A percentile compares a stretch with the other conserved stretches of the same genome.
Evolutionary conservation across 2,888 invertebrate genomes (phyloP).

Genomic region (Dolomedes plantarius): DNA sequence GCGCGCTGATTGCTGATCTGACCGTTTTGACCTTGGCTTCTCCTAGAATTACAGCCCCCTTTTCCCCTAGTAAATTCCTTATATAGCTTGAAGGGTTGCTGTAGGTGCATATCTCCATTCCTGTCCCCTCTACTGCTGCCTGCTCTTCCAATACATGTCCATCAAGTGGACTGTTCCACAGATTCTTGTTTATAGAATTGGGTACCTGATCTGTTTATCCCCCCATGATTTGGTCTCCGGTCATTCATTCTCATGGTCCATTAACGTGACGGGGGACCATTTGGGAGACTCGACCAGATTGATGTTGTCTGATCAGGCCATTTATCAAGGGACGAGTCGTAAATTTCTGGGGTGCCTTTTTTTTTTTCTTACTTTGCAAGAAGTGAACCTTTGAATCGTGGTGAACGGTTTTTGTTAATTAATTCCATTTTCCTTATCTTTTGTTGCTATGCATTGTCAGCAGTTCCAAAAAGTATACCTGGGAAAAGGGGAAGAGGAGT

Average conservation of each 20-base stretch:
- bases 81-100: slow-evolving; percentile 33
- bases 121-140: neutral
- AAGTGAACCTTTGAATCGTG: neutral
- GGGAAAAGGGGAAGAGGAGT: too few relatives aligned
- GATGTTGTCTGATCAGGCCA: slow-evolving; percentile 68
- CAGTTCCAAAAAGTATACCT: slow-evolving; percentile 20
- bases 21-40: slow-evolving; percentile 45
- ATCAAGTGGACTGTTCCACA: slow-evolving; percentile 33
- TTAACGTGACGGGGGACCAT: slow-evolving; percentile 57
- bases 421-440: slow-evolving; percentile 32
- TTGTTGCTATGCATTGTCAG: slow-evolving; percentile 24
- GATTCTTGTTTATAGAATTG: slow-evolving; percentile 58
- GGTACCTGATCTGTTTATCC: slow-evolving; percentile 48
- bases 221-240: slow-evolving; percentile 18
- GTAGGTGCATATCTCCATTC: slow-evolving; percentile 2
- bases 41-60: slow-evolving; percentile 50
- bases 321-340: slow-evolving; percentile 68
- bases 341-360: slow-evolving; percentile 41
- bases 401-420: slow-evolving; percentile 46
- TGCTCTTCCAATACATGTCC: slow-evolving; percentile 2
- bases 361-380: slow-evolving; percentile 13
- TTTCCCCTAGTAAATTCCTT: slow-evolving; percentile 14
- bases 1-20: slow-evolving; percentile 11
- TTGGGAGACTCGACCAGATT: slow-evolving; percentile 46
- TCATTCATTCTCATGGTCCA: slow-evolving; percentile 70